phyloP scores from a whole-genome alignment of 2,888 invertebrate genomes.

The Ornithoptera alexandrae region DNA sequence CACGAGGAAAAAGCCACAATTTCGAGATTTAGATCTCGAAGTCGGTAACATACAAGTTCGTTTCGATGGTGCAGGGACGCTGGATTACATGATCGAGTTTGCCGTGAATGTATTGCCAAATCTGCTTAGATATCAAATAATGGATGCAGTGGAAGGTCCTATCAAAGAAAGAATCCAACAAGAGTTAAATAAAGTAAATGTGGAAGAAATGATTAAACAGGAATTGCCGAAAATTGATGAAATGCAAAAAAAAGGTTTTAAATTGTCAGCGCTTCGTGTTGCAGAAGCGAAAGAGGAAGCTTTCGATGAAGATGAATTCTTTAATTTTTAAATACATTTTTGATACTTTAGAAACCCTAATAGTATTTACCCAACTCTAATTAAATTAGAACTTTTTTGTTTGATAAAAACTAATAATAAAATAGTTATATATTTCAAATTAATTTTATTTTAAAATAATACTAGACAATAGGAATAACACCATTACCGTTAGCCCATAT shows the following conservation, averaged over 20 bases:
- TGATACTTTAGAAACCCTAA: background rate
- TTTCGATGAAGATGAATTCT: slow-evolving; percentile 71
- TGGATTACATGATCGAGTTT: slow-evolving; percentile 91
- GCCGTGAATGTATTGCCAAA: slow-evolving; percentile 91
- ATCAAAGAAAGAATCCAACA: slow-evolving; percentile 86
- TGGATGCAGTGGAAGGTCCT: slow-evolving; percentile 90
- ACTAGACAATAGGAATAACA: background rate
- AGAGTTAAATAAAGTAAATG: slow-evolving; percentile 86
- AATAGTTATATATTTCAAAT: no score
- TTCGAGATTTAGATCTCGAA: slow-evolving; percentile 88
- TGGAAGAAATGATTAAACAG: slow-evolving; percentile 86
- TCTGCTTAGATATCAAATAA: slow-evolving; percentile 90
- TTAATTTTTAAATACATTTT: slow-evolving; percentile 58
- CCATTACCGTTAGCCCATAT: background rate
- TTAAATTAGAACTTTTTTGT: background rate
- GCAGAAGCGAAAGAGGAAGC: slow-evolving; percentile 42
- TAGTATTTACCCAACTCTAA: background rate
- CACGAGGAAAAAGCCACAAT: slow-evolving; percentile 84
- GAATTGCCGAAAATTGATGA: slow-evolving; percentile 84
- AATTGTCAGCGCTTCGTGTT: slow-evolving; percentile 59
- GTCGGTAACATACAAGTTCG: slow-evolving; percentile 91
- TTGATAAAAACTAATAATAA: background rate
- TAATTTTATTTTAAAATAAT: no score
- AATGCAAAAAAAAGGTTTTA: slow-evolving; percentile 73
- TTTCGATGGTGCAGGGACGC: slow-evolving; percentile 91